Evolutionary conservation across 2,113 vertebrate species (phyloP), one percentile per base, ranked within the genome.

Genomic region (Ptychochromis oligacanthus): DNA sequence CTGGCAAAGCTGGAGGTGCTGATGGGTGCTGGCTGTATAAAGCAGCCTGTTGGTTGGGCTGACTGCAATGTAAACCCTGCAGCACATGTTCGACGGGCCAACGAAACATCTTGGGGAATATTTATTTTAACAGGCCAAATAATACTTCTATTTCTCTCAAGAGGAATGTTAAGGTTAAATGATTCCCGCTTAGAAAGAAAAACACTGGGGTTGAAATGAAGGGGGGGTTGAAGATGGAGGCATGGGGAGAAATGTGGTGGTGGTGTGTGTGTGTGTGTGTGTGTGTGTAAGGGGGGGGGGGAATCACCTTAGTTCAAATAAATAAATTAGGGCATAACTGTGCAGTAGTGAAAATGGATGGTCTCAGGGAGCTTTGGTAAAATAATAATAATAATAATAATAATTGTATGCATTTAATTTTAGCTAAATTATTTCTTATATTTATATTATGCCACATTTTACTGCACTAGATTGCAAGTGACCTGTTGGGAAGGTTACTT

Each of bases 41-140:
- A 7, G n/a, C 43, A 9, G 38, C 24, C 28, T 60, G 65, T n/a
- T n/a, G 89, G 72, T 74, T 3, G 40, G 70, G 75, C 86, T 26
- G 80, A 80, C 84, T 54, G 86, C 86, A 89, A 40, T 90, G 82
- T 93, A 91, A 94, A 95, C 91, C 80, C 80, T 80, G 81, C 84
- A 86, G 87, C 90, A 91, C 89, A 89, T 83, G 90, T 89, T 88
- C 80, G 6, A 72, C 18, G 5, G 79, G 74, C 90, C 90, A 85
- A 26, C 65, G 75, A 91, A 92, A 93, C 91, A 95, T 93, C 93
- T 92, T 81, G 7, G 88, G 87, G 88, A 93, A 88, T 95, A 93
- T 96, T 95, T 94, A 94, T 95, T 95, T 95, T 80, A 95, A 94
- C 91, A 91, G 89, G 90, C 88, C 90, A 92, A 94, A 87, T 89